A percentile compares a stretch with the other conserved stretches of the same genome.
Conservation (phyloP, 2,113 vertebrate species). For the Cyanoderma ruficeps region DNA sequence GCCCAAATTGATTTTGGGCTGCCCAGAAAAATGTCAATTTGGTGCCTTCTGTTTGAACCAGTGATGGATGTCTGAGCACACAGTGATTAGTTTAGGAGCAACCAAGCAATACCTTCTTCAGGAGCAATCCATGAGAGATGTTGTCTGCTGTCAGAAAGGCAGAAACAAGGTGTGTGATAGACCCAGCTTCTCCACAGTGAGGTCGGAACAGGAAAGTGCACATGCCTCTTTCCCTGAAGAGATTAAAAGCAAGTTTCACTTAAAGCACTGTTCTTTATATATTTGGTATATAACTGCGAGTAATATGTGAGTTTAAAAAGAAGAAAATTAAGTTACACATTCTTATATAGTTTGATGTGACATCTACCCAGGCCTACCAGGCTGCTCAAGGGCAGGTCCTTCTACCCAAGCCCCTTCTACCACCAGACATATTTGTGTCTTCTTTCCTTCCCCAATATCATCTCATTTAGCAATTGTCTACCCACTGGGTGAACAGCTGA, state of each 20-base stretch:
- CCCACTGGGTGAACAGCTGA: neutral
- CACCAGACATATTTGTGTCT: neutral
- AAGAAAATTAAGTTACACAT: neutral
- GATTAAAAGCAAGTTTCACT: conserved; percentile 16
- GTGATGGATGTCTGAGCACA: neutral
- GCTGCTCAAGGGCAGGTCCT: neutral
- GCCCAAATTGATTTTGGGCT: neutral
- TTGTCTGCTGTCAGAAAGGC: conserved; percentile 96
- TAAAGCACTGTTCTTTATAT: neutral
- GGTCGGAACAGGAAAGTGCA: conserved; percentile 96
- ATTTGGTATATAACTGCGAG: neutral
- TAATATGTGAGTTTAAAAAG: neutral
- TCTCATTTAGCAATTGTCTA: neutral
- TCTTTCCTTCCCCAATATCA: neutral
- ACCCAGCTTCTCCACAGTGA: conserved; percentile 96
- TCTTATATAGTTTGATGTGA: neutral
- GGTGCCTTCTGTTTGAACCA: neutral
- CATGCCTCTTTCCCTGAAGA: conserved; percentile 86
- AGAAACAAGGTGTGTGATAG: conserved; percentile 96
- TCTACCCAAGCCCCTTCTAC: neutral
- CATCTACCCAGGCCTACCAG: neutral
- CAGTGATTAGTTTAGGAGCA: neutral
- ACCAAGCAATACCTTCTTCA: conserved; percentile 88
- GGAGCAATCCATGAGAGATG: conserved; percentile 95
- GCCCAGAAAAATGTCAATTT: neutral